phyloP scores from a whole-genome alignment of 2,113 vertebrate genomes.

The Lucifuga dentata region DNA sequence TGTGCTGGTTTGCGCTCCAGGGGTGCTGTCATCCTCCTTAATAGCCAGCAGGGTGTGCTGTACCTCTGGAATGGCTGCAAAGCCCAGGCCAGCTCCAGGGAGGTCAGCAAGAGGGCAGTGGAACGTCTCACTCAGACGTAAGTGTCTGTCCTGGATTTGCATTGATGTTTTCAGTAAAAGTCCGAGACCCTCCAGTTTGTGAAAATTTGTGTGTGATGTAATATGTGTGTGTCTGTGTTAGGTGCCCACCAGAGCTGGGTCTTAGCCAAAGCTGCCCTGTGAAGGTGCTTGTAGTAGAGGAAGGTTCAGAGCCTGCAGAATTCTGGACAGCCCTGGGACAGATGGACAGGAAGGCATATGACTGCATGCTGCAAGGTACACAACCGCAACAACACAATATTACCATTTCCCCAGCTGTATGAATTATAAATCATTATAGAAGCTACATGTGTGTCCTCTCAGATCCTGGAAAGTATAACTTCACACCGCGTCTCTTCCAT shows the following conservation, averaged over 20 bases:
- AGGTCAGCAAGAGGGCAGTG: slow-evolving; percentile 75
- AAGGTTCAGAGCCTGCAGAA: slow-evolving; percentile 81
- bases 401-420: background rate
- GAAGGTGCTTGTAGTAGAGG: slow-evolving; percentile 77
- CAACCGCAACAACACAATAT: background rate
- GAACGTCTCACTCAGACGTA: slow-evolving; percentile 78
- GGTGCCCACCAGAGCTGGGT: slow-evolving; percentile 80
- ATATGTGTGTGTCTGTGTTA: slow-evolving; percentile 45
- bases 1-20: slow-evolving; percentile 82
- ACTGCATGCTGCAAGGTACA: slow-evolving; percentile 86
- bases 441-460: background rate
- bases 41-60: slow-evolving; percentile 75
- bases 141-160: slow-evolving; percentile 24
- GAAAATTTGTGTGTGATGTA: slow-evolving; percentile 9
- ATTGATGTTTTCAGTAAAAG: background rate
- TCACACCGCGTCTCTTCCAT: slow-evolving; percentile 84
- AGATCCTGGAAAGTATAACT: slow-evolving; percentile 86
- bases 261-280: slow-evolving; percentile 54
- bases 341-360: slow-evolving; percentile 84
- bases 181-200: background rate
- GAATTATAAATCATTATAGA: background rate
- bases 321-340: slow-evolving; percentile 83
- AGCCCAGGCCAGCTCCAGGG: slow-evolving; percentile 67
- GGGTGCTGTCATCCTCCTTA: slow-evolving; percentile 76
- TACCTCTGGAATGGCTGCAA: slow-evolving; percentile 85